Evolutionary conservation across 1,140 invertebrate genomes (phyloP).

Genomic region (Protaetia brevitarsis): DNA sequence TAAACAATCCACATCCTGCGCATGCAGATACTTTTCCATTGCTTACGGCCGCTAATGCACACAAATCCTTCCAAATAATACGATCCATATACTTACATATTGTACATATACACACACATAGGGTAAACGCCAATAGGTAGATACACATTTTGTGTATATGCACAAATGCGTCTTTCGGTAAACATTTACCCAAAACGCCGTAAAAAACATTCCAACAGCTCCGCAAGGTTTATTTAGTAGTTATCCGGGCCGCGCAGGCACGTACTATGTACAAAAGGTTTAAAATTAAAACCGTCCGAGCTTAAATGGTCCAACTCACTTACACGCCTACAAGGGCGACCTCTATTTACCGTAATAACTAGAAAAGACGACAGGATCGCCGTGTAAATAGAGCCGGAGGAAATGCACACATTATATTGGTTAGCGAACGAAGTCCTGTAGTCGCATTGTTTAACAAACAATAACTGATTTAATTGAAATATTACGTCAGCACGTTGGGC

Average conservation of each 20-base stretch:
- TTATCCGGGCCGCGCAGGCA: background rate
- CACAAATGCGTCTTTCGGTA: no score
- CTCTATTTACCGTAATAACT: background rate
- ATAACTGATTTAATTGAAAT: slow-evolving; percentile 16
- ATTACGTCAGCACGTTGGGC: background rate
- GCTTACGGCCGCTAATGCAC: no score
- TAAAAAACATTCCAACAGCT: no score
- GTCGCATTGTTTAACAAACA: slow-evolving; percentile 15
- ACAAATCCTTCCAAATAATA: no score
- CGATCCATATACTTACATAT: no score
- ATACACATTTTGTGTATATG: no score
- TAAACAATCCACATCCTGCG: no score
- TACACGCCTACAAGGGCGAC: background rate
- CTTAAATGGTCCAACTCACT: background rate
- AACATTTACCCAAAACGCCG: no score
- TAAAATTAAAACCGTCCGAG: slow-evolving; percentile 10
- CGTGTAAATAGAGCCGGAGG: slow-evolving; percentile 12
- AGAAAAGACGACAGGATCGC: background rate
- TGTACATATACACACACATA: no score
- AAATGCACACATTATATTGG: background rate
- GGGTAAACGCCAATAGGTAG: no score
- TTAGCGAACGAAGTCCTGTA: background rate
- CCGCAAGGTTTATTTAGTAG: no score
- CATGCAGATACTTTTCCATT: no score
- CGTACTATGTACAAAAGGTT: background rate